phyloP scores from a whole-genome alignment of 2,113 vertebrate species.

The Panthera tigris region DNA sequence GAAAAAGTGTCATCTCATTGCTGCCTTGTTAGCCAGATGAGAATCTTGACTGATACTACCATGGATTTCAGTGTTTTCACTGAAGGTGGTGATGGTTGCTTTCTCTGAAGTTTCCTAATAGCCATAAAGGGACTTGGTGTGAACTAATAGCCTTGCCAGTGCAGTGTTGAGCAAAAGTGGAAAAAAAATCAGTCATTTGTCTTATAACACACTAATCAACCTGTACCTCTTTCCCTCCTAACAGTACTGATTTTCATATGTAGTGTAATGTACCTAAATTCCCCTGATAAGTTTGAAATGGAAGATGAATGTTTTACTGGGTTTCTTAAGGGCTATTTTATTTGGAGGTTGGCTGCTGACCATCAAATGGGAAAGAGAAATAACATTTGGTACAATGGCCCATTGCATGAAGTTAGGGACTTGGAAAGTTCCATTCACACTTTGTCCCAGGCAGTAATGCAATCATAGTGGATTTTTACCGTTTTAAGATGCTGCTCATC shows the following conservation, averaged over 20 bases:
- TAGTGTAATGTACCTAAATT: not conserved
- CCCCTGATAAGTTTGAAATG: constrained; percentile 15
- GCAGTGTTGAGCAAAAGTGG: not conserved
- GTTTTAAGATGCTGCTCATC: constrained; percentile 17
- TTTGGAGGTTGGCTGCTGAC: not conserved
- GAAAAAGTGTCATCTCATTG: not conserved
- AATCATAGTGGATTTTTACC: not conserved
- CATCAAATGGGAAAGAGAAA: not conserved
- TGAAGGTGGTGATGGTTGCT: not conserved
- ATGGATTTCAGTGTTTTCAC: not conserved
- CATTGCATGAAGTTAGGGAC: not conserved
- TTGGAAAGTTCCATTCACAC: not conserved
- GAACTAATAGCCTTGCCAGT: not conserved
- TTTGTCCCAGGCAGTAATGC: not conserved
- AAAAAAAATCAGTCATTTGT: not conserved
- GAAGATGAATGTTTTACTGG: not conserved
- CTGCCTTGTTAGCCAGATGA: not conserved
- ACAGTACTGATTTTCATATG: not conserved
- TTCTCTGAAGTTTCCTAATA: constrained; percentile 25
- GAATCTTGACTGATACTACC: not conserved
- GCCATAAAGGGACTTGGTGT: not conserved
- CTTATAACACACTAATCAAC: constrained; percentile 5
- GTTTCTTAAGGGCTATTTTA: constrained; percentile 20
- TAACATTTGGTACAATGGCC: constrained; percentile 2
- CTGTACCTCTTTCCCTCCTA: not conserved